These are phyloP conservation scores for Drosophila saltans DNA, from an alignment of 1,140 invertebrate species.

Conservation along the genomic window DNA sequence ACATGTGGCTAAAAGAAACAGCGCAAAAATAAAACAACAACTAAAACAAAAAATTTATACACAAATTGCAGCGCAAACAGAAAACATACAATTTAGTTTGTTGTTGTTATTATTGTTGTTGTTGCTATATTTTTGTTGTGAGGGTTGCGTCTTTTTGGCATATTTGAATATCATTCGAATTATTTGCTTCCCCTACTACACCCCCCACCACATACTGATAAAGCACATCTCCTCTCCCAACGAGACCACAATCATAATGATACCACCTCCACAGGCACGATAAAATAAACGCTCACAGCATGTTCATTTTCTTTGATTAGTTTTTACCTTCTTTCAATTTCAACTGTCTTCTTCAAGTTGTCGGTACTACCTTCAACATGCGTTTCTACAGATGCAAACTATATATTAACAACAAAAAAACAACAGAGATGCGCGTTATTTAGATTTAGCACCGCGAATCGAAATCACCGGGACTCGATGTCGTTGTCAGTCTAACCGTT, in stretches of 20 bases:
- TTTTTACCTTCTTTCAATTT: slow-evolving; percentile 1
- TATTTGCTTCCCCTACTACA: neutral
- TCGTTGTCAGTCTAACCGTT: slow-evolving; percentile 20
- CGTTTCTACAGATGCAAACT: slow-evolving; percentile 13
- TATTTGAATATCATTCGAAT: slow-evolving; percentile 20
- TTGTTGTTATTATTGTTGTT: slow-evolving; percentile 11
- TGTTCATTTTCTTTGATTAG: slow-evolving; percentile 3
- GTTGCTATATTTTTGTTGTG: slow-evolving; percentile 7
- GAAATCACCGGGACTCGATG: slow-evolving; percentile 34
- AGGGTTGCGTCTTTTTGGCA: slow-evolving; percentile 20
- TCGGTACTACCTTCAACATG: slow-evolving; percentile 6
- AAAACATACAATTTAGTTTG: slow-evolving; percentile 20
- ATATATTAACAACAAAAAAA: neutral
- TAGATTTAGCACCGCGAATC: slow-evolving; percentile 19
- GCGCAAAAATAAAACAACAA: slow-evolving; percentile 11
- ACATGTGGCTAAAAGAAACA: slow-evolving; percentile 25
- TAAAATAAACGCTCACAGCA: slow-evolving; percentile 5
- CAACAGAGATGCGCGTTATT: slow-evolving; percentile 34
- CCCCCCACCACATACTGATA: neutral
- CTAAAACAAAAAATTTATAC: slow-evolving; percentile 17
- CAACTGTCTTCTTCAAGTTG: neutral
- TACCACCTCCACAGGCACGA: neutral
- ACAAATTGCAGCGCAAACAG: slow-evolving; percentile 48
- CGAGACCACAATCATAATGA: neutral
- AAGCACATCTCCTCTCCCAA: neutral